These are phyloP conservation scores for Eubucco bourcierii DNA, from an alignment of 2,113 vertebrate genomes.

Conservation along the genomic window DNA sequence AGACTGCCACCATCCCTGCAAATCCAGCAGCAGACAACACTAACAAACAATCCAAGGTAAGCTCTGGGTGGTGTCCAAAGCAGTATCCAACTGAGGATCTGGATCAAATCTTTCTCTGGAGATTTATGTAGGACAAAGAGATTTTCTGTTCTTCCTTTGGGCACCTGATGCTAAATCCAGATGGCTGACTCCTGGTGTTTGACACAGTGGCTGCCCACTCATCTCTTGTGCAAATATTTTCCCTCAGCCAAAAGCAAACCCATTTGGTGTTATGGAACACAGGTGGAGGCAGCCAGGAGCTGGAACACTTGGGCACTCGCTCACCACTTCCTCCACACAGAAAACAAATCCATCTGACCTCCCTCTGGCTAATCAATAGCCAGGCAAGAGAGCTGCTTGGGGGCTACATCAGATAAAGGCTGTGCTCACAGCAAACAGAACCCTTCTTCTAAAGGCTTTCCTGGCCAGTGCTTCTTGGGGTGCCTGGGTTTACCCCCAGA, in stretches of 20 bases:
- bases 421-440: background rate
- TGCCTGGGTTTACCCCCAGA: background rate
- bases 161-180: conserved; percentile 43
- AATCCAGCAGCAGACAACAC: conserved; percentile 14
- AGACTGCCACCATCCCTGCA: conserved; percentile 6
- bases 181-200: background rate
- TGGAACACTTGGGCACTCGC: background rate
- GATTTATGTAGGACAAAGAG: conserved; percentile 24
- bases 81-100: background rate
- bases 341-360: background rate
- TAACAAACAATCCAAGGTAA: conserved; percentile 14
- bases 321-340: background rate
- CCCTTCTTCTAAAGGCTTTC: background rate
- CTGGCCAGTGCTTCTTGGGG: background rate
- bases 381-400: background rate
- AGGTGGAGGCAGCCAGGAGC: background rate
- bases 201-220: background rate
- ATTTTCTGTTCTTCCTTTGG: conserved; percentile 14
- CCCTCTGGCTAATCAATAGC: background rate
- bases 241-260: background rate
- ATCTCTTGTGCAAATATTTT: conserved; percentile 35
- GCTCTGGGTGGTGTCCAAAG: background rate
- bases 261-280: background rate
- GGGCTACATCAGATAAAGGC: background rate
- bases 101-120: conserved; percentile 10